Evolutionary conservation across 2,113 vertebrate species (phyloP).

Genomic region (Heterotis niloticus): DNA sequence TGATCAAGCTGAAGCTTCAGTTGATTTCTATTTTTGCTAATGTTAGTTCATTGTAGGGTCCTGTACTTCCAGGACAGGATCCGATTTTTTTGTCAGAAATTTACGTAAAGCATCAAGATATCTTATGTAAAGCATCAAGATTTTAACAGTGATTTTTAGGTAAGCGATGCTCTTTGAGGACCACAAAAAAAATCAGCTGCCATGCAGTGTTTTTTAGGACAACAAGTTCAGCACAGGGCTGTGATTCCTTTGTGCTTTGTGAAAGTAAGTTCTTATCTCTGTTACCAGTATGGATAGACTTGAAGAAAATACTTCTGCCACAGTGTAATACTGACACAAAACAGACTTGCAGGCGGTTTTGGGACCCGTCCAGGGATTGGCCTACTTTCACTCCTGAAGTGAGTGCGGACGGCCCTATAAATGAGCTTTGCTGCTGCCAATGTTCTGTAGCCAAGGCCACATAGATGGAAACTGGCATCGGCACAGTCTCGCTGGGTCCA

Average conservation of each 20-base stretch:
- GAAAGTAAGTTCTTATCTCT: background rate
- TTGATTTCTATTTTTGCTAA: no score
- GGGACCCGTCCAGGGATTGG: slow-evolving; percentile 19
- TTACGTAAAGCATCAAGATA: no score
- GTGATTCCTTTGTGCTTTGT: no score
- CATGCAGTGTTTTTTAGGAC: no score
- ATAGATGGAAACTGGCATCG: slow-evolving; percentile 13
- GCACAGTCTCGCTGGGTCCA: slow-evolving; percentile 22
- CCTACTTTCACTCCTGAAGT: slow-evolving; percentile 21
- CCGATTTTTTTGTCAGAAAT: no score
- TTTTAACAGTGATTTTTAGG: no score
- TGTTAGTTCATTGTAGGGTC: no score
- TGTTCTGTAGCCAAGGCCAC: slow-evolving; percentile 3
- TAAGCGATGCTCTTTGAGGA: background rate
- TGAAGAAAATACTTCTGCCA: slow-evolving; percentile 4
- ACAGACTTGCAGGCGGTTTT: slow-evolving; percentile 4
- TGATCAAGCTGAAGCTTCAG: no score
- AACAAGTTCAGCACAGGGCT: no score
- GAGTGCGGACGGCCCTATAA: slow-evolving; percentile 15
- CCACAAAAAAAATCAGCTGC: background rate
- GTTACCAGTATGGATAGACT: background rate
- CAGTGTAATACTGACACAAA: slow-evolving; percentile 19
- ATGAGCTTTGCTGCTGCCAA: slow-evolving; percentile 19
- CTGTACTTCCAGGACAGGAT: no score
- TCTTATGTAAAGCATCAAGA: no score